Conservation (phyloP, 2,888 invertebrate species). For the Empis stercorea region DNA sequence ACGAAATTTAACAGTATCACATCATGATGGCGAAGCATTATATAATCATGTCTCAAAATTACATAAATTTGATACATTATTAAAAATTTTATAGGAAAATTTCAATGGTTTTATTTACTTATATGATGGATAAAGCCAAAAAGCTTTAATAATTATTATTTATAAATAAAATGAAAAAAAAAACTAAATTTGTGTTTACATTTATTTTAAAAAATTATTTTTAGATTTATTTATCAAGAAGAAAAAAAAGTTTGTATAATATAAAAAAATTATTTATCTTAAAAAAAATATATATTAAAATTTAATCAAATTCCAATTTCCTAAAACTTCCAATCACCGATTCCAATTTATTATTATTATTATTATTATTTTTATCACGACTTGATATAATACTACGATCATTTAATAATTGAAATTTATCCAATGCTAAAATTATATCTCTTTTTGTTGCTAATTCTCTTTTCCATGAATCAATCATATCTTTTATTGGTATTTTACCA, state of each 20-base stretch:
- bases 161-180: background rate
- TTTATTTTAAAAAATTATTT: background rate
- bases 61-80: slow-evolving; percentile 18
- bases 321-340: slow-evolving; percentile 50
- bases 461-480: slow-evolving; percentile 59
- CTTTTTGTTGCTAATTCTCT: slow-evolving; percentile 47
- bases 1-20: slow-evolving; percentile 14
- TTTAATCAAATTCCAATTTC: slow-evolving; percentile 53
- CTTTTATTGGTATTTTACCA: slow-evolving; percentile 52
- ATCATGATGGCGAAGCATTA: slow-evolving; percentile 17
- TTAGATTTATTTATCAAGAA: no score
- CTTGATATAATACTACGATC: slow-evolving; percentile 44
- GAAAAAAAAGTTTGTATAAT: background rate
- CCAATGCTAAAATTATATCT: slow-evolving; percentile 45
- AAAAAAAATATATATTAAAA: no score
- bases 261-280: background rate
- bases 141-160: background rate
- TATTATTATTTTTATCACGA: slow-evolving; percentile 29
- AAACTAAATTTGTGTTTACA: background rate
- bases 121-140: no score
- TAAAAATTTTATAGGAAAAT: slow-evolving; percentile 12
- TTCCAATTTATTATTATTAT: slow-evolving; percentile 30
- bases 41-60: slow-evolving; percentile 19
- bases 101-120: background rate
- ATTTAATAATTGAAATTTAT: slow-evolving; percentile 51